Conservation (phyloP, 2,888 invertebrate genomes). For the Cinara cedri region DNA sequence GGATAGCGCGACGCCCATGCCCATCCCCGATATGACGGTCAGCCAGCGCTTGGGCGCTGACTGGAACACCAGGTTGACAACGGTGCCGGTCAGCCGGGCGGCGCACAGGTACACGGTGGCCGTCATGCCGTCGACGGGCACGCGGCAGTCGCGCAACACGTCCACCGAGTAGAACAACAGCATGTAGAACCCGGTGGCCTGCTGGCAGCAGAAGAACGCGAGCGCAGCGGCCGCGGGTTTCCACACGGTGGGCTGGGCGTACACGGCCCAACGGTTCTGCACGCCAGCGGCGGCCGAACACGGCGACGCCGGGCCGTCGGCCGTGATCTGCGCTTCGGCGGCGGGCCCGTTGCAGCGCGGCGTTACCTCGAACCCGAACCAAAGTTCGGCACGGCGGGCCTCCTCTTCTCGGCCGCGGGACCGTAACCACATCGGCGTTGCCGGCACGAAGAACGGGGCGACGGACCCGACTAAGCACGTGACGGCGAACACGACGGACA, state of each 20-base stretch:
- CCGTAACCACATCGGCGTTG: constrained; percentile 55
- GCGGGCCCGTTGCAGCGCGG: constrained; percentile 10
- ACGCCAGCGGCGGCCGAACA: not conserved
- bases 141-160: constrained; percentile 33
- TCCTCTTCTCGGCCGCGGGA: constrained; percentile 42
- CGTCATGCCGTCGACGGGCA: constrained; percentile 35
- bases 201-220: constrained; percentile 42
- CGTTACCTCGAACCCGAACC: constrained; percentile 39
- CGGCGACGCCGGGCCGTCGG: constrained; percentile 20
- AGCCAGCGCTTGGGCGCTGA: constrained; percentile 20
- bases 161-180: constrained; percentile 53
- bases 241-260: constrained; percentile 40
- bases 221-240: constrained; percentile 36
- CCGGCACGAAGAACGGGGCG: constrained; percentile 53
- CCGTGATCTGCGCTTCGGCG: constrained; percentile 4
- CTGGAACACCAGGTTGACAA: constrained; percentile 32
- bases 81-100: constrained; percentile 38
- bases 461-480: constrained; percentile 43
- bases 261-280: constrained; percentile 3
- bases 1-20: constrained; percentile 45
- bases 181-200: constrained; percentile 52
- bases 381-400: constrained; percentile 28
- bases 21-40: constrained; percentile 21
- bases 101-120: constrained; percentile 32
- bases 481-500: constrained; percentile 30